Evolutionary conservation across 2,888 invertebrate species (phyloP).

Genomic region (Meteorus cinctellus): DNA sequence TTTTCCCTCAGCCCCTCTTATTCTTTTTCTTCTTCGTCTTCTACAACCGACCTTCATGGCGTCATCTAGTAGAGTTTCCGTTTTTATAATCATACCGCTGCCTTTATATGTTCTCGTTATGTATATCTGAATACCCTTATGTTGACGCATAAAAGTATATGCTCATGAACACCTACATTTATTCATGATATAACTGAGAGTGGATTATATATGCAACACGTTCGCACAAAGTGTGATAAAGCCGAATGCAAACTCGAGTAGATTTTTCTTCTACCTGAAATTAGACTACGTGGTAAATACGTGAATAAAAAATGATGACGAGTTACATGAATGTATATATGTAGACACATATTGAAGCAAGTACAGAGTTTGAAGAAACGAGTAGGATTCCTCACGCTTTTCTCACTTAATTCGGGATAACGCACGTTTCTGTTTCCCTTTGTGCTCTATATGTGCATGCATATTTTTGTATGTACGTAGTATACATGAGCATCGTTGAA

Average conservation of each 20-base stretch:
- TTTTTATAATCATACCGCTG: neutral
- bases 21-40: neutral
- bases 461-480: neutral
- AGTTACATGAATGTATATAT: conserved; percentile 3
- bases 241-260: conserved; percentile 21
- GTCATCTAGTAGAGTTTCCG: neutral
- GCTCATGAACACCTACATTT: conserved; percentile 22
- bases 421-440: conserved; percentile 30
- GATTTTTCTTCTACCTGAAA: conserved; percentile 33
- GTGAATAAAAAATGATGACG: conserved; percentile 23
- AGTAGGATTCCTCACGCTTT: conserved; percentile 16
- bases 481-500: neutral
- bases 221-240: conserved; percentile 27
- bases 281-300: conserved; percentile 38
- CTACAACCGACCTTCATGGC: neutral
- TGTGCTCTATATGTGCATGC: neutral
- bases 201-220: conserved; percentile 18
- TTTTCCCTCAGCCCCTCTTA: neutral
- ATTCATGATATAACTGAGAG: conserved; percentile 21
- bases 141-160: neutral
- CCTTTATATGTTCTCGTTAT: neutral
- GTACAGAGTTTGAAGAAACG: conserved; percentile 4
- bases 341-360: neutral
- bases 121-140: neutral
- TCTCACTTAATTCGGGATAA: conserved; percentile 37